Evolutionary conservation across 2,888 invertebrate genomes (phyloP), one percentile per base, ranked within the genome.

Genomic region (Dynastes grantii): DNA sequence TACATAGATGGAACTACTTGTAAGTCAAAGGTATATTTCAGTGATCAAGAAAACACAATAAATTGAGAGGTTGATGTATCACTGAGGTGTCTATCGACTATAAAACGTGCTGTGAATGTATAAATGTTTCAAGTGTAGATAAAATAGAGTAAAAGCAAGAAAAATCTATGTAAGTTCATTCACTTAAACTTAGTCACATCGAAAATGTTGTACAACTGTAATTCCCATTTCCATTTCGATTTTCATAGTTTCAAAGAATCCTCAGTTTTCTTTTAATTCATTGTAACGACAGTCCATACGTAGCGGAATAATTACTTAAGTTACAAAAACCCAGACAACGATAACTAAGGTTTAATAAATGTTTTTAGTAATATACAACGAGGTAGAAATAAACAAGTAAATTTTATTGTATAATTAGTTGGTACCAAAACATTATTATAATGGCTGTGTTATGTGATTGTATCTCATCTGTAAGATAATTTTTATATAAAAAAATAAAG

Each of bases 371-470:
- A 51, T 45, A 61, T 45, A 22, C 61, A 75, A 63, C 61, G 61
- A 75, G 27, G 40, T 13, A 63, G 27, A 61, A 37, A 63, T 29
- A 22, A 8, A 49, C n/a, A 49, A 11, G 8, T 37, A 37, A 0
- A 22, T 58, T 16, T 55, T 55, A 55, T 49, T 63, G 13, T 75
- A 13, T 75, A 45, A 37, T 61, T 75, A 45, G 61, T 75, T 61
- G 45, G 13, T 45, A 75, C 22, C 29, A 58, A 11, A 16, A 61
- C 61, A 49, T 27, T 49, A 37, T 75, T 63, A 61, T 73, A 75
- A 75, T 75, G 73, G 73, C 73, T 75, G 73, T 75, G 73, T 75
- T 75, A 6, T 45, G 45, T 75, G 40, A 49, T 75, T 75, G 40
- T 61, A 61, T 75, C 73, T 55, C n/a, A 49, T 68, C 27, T 45